A percentile compares a stretch with the other conserved stretches of the same genome.
phyloP scores from a whole-genome alignment of 2,888 invertebrate species.

The Cephus nigrinus region DNA sequence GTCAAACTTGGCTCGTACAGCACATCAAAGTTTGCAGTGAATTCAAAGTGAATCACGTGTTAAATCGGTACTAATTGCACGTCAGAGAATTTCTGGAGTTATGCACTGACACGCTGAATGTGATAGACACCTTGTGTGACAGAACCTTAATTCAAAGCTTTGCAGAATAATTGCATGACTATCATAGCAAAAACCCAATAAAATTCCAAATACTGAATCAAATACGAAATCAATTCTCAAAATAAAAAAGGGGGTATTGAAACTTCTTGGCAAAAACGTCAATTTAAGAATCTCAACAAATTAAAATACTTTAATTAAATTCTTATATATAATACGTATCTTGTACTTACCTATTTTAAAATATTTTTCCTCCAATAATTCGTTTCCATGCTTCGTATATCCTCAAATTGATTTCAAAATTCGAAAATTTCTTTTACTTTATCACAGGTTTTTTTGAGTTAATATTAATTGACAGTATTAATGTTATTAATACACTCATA shows the following conservation, averaged over 20 bases:
- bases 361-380: not conserved
- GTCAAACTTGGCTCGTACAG: not conserved
- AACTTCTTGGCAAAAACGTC: not conserved
- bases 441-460: not conserved
- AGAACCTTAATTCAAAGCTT: not conserved
- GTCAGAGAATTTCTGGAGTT: conserved; percentile 28
- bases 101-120: not conserved
- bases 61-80: conserved; percentile 39
- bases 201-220: not conserved
- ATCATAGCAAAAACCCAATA: not conserved
- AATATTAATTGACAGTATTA: not conserved
- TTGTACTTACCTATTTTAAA: not conserved
- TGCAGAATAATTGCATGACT: not conserved
- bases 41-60: conserved; percentile 25
- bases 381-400: not conserved
- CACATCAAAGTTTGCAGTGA: conserved; percentile 13
- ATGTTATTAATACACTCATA: not conserved
- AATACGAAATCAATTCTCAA: not conserved
- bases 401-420: not conserved
- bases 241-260: not conserved
- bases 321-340: not conserved
- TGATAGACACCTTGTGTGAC: not conserved
- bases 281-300: not conserved
- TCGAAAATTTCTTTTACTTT: not conserved
- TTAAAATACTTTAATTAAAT: not conserved